phyloP scores from a whole-genome alignment of 2,797 vertebrate genomes.

The Malacoraja senta region DNA sequence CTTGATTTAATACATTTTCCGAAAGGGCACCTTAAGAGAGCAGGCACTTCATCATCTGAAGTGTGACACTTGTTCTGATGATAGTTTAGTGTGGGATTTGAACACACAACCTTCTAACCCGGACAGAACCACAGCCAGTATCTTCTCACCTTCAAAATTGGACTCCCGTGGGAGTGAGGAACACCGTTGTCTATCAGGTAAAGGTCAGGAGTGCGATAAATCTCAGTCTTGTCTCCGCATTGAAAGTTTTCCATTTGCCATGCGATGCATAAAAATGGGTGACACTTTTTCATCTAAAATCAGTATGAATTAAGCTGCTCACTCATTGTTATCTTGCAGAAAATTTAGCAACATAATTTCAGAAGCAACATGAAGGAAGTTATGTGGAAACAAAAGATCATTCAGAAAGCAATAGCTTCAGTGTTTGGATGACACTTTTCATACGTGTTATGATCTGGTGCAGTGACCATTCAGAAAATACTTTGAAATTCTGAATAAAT shows the following conservation, averaged over 20 bases:
- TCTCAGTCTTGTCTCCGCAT: background rate
- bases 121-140: background rate
- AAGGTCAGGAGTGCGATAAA: background rate
- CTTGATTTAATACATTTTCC: background rate
- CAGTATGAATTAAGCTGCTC: background rate
- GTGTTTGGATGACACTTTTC: background rate
- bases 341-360: background rate
- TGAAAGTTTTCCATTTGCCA: background rate
- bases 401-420: background rate
- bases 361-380: background rate
- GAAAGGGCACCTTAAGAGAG: background rate
- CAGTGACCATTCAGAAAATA: background rate
- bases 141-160: background rate
- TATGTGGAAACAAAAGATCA: background rate
- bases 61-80: background rate
- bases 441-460: background rate
- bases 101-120: background rate
- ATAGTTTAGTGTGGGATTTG: background rate
- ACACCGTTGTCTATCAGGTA: background rate
- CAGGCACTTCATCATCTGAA: background rate
- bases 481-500: constrained; percentile 28
- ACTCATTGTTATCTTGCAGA: background rate
- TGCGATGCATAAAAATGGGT: background rate
- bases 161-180: background rate
- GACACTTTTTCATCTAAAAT: background rate